These are phyloP conservation scores for Ovis canadensis DNA, from an alignment of 2,113 vertebrate genomes.

Conservation along the genomic window DNA sequence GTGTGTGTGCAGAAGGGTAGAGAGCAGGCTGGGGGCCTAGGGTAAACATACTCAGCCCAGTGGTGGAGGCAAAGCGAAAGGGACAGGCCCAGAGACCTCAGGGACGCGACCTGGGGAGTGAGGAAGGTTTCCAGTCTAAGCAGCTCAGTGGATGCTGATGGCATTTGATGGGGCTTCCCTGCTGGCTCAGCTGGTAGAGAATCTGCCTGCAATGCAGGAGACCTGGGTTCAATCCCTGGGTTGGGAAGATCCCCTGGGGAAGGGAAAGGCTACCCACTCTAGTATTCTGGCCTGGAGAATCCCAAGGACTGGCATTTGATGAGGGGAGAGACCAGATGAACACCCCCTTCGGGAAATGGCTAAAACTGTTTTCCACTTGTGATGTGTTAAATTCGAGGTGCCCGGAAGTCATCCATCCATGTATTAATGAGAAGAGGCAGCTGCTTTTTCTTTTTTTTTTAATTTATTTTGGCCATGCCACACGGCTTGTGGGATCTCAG, in stretches of 20 bases:
- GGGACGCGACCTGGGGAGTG: rapidly evolving
- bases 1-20: neutral
- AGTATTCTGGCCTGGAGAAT: neutral
- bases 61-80: neutral
- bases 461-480: neutral
- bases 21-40: neutral
- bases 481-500: neutral
- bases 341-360: rapidly evolving
- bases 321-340: neutral
- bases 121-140: neutral
- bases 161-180: neutral
- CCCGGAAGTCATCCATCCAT: rapidly evolving
- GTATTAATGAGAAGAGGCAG: neutral
- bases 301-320: neutral
- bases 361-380: rapidly evolving
- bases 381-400: too few species aligned
- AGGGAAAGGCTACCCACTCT: neutral
- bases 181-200: neutral
- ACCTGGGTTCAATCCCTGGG: neutral
- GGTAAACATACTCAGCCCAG: rapidly evolving
- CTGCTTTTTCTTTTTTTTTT: neutral
- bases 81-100: rapidly evolving
- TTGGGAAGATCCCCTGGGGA: neutral
- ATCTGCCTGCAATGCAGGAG: neutral
- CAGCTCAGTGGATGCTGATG: neutral